A percentile compares a stretch with the other conserved stretches of the same genome.
Conservation (phyloP, 1,140 invertebrate species). For the Melipona quadrifasciata region DNA sequence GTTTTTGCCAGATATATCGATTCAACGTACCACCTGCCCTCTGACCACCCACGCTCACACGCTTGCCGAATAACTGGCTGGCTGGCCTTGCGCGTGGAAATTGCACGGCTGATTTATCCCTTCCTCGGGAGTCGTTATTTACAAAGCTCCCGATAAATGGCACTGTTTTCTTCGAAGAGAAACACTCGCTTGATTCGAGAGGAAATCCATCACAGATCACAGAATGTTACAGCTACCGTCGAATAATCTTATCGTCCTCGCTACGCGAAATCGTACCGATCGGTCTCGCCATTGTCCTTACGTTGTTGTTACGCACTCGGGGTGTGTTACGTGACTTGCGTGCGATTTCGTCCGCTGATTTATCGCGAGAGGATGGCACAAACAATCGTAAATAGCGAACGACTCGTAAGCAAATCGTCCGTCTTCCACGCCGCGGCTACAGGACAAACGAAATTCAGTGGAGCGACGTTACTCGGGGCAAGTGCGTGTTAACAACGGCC, state of each 20-base stretch:
- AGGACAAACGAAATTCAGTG: neutral
- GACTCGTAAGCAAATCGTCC: neutral
- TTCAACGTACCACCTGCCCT: neutral
- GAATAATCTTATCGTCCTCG: too few relatives aligned
- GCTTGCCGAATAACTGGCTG: neutral
- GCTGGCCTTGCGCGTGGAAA: neutral
- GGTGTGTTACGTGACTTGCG: too few relatives aligned
- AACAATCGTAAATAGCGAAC: neutral
- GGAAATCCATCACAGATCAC: neutral
- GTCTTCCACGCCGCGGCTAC: neutral
- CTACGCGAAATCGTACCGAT: too few relatives aligned
- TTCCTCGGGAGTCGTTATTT: neutral
- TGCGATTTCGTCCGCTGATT: neutral
- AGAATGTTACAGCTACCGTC: neutral
- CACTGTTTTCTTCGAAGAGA: neutral
- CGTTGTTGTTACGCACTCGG: too few relatives aligned
- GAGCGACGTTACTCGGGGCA: neutral
- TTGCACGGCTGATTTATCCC: neutral
- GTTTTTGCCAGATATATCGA: slow-evolving; percentile 4
- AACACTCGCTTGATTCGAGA: neutral
- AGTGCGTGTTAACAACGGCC: slow-evolving; percentile 23
- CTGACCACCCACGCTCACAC: neutral
- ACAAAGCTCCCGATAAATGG: neutral
- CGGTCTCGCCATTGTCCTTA: too few relatives aligned
- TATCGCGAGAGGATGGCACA: neutral